A percentile compares a stretch with the other conserved stretches of the same genome.
These are phyloP conservation scores for Anarrhichthys ocellatus DNA, from an alignment of 2,113 vertebrate genomes.

Conservation along the genomic window DNA sequence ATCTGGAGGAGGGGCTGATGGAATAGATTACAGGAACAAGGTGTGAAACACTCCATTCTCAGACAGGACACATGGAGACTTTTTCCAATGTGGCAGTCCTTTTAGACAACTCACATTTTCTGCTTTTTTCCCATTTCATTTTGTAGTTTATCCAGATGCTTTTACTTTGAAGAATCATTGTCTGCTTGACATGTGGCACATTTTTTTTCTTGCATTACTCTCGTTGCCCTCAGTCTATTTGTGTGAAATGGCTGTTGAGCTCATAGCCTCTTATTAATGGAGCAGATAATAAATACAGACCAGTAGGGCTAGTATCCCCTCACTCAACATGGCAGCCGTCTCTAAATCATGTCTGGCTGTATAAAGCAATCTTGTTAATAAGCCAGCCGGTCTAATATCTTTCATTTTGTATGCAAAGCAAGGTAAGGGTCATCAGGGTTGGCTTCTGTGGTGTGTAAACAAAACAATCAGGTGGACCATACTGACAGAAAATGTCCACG, in stretches of 20 bases:
- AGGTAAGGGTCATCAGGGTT: slow-evolving; percentile 54
- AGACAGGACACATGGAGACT: slow-evolving; percentile 43
- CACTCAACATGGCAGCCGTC: slow-evolving; percentile 77
- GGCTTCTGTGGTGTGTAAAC: slow-evolving; percentile 57
- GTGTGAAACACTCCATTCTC: slow-evolving; percentile 62
- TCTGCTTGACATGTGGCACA: slow-evolving; percentile 63
- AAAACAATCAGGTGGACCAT: slow-evolving; percentile 45
- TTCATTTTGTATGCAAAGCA: slow-evolving; percentile 76
- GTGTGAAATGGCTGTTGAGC: slow-evolving; percentile 75
- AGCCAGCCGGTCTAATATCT: slow-evolving; percentile 67
- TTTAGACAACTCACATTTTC: slow-evolving; percentile 37
- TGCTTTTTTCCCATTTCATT: slow-evolving; percentile 11
- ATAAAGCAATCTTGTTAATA: slow-evolving; percentile 80
- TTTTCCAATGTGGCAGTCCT: slow-evolving; percentile 42
- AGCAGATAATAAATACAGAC: slow-evolving; percentile 80
- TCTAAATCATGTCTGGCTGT: slow-evolving; percentile 76
- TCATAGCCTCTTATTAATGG: slow-evolving; percentile 79
- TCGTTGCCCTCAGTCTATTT: slow-evolving; percentile 68
- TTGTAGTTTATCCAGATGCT: slow-evolving; percentile 52
- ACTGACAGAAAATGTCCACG: slow-evolving; percentile 38
- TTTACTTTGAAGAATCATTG: slow-evolving; percentile 59
- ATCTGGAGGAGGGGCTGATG: slow-evolving; percentile 63
- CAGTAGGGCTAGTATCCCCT: slow-evolving; percentile 72
- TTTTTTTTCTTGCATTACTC: slow-evolving; percentile 54
- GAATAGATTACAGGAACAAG: slow-evolving; percentile 60